phyloP scores from a whole-genome alignment of 2,888 invertebrate genomes.

The Pollenia labialis region DNA sequence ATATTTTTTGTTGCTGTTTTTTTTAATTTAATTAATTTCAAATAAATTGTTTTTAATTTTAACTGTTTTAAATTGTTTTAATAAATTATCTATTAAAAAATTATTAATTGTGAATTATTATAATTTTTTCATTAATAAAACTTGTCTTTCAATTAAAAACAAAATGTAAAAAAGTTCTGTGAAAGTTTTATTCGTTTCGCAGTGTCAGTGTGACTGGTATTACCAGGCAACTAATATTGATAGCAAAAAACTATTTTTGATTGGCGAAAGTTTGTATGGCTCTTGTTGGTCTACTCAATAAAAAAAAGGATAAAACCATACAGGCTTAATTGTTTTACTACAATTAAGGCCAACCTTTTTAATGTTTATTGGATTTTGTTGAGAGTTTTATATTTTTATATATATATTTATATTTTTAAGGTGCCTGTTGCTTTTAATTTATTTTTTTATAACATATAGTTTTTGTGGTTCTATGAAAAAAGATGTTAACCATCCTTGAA shows the following conservation, averaged over 20 bases:
- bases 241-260: not conserved
- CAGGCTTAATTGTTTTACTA: conserved; percentile 46
- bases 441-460: conserved; percentile 15
- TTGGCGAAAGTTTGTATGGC: not conserved
- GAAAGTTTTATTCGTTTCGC: not conserved
- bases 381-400: conserved; percentile 26
- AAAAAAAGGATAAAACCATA: conserved; percentile 26
- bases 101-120: conserved; percentile 21
- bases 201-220: conserved; percentile 35
- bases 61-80: not conserved
- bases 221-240: conserved; percentile 8
- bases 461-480: conserved; percentile 1
- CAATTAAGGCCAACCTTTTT: conserved; percentile 68
- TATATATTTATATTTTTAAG: not conserved
- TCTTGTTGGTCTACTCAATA: not conserved
- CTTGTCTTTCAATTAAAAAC: not conserved
- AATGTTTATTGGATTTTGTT: conserved; percentile 67
- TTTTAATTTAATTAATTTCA: conserved; percentile 55
- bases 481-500: not conserved
- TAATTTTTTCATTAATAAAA: conserved; percentile 10
- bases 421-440: conserved; percentile 13
- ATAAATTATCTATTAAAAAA: conserved; percentile 3
- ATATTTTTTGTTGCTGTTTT: conserved; percentile 15
- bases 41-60: not conserved
- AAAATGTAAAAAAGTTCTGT: not conserved